Evolutionary conservation across 2,888 invertebrate genomes (phyloP).

Genomic region (Ferrisia virgata): DNA sequence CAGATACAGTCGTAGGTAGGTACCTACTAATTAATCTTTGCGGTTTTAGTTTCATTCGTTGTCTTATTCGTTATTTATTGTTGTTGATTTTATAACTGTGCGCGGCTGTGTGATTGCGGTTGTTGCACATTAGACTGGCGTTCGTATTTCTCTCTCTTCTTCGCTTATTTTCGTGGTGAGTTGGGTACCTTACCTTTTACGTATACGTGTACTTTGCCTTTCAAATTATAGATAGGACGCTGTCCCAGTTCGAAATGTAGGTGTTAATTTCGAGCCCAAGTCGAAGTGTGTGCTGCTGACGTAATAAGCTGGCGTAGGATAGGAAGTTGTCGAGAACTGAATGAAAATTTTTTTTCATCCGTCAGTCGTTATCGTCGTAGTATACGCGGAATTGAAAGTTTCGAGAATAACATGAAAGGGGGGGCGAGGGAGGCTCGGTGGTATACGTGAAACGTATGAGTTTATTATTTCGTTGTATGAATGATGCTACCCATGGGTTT

Average conservation of each 20-base stretch:
- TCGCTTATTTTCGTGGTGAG: too few species aligned
- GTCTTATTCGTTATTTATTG: conserved; percentile 17
- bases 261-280: not conserved
- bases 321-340: not conserved
- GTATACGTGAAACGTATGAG: not conserved
- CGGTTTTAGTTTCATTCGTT: not conserved
- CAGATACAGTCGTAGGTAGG: conserved; percentile 4
- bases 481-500: conserved; percentile 16
- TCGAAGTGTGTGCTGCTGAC: not conserved
- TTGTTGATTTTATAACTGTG: conserved; percentile 20
- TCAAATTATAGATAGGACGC: too few species aligned
- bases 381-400: not conserved
- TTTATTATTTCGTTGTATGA: conserved; percentile 19
- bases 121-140: not conserved
- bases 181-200: too few species aligned
- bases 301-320: not conserved
- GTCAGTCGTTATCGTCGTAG: not conserved
- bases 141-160: too few species aligned
- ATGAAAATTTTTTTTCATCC: not conserved
- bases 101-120: conserved; percentile 15
- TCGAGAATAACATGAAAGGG: not conserved
- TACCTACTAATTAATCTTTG: conserved; percentile 6
- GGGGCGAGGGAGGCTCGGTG: too few species aligned
- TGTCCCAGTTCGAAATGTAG: too few species aligned
- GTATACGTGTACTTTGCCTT: too few species aligned